These are phyloP conservation scores for Danionella cerebrum DNA, from an alignment of 2,113 vertebrate genomes.

Conservation along the genomic window DNA sequence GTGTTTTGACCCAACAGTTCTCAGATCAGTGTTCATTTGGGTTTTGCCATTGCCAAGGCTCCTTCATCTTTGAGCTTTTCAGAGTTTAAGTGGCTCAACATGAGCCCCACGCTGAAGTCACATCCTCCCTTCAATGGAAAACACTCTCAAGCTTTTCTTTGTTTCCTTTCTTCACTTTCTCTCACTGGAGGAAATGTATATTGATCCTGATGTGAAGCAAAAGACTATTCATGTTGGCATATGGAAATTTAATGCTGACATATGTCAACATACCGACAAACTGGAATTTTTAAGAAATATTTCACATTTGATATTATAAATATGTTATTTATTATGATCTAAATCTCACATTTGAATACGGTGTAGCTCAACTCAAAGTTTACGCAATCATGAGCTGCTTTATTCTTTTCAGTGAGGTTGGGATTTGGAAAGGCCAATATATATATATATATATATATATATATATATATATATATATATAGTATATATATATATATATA, in stretches of 20 bases:
- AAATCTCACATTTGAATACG: too few relatives aligned
- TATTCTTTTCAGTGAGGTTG: too few relatives aligned
- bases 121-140: slow-evolving; percentile 67
- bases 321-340: too few relatives aligned
- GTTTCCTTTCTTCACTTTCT: slow-evolving; percentile 44
- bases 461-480: too few relatives aligned
- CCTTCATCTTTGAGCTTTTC: slow-evolving; percentile 51
- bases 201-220: slow-evolving; percentile 32
- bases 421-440: too few relatives aligned
- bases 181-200: slow-evolving; percentile 42
- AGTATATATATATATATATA: too few relatives aligned
- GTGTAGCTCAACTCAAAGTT: too few relatives aligned
- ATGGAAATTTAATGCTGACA: not conserved
- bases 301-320: too few relatives aligned
- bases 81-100: slow-evolving; percentile 61
- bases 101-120: slow-evolving; percentile 65
- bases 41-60: slow-evolving; percentile 43
- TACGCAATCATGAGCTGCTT: too few relatives aligned
- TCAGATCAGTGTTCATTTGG: slow-evolving; percentile 53
- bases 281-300: too few relatives aligned
- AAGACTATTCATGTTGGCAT: slow-evolving; percentile 7
- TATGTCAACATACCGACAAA: not conserved
- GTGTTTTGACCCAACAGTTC: too few relatives aligned
- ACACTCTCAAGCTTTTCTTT: slow-evolving; percentile 51
- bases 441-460: too few relatives aligned